phyloP scores from a whole-genome alignment of 2,888 invertebrate genomes.

The Apoda limacodes region DNA sequence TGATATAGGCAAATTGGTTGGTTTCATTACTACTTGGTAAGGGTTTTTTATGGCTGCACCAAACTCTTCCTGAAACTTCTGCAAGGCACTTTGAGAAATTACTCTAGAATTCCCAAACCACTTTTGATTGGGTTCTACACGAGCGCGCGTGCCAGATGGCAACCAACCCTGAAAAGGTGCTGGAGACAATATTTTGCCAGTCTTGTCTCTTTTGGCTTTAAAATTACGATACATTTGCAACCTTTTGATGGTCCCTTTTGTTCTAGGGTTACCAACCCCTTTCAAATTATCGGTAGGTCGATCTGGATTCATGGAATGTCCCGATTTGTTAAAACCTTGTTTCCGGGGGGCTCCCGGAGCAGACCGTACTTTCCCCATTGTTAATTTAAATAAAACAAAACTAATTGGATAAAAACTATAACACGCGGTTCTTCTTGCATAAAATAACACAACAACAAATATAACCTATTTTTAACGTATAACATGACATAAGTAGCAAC shows the following conservation, averaged over 20 bases:
- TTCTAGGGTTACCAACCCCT: conserved; percentile 86
- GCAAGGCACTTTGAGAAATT: conserved; percentile 90
- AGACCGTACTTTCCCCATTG: conserved; percentile 83
- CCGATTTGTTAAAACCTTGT: conserved; percentile 86
- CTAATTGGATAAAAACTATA: conserved; percentile 4
- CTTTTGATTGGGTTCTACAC: conserved; percentile 97
- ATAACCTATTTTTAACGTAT: background rate
- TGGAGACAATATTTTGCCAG: conserved; percentile 90
- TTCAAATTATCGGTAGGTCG: conserved; percentile 81
- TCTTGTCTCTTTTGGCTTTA: conserved; percentile 91
- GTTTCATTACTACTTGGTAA: conserved; percentile 97
- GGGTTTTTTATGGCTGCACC: conserved; percentile 95
- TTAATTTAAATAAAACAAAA: conserved; percentile 20
- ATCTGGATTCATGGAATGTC: conserved; percentile 96
- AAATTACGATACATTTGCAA: conserved; percentile 99
- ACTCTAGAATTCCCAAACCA: conserved; percentile 99
- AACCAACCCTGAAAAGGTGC: conserved; percentile 96
- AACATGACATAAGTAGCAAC: too few relatives aligned
- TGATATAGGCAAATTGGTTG: conserved; percentile 94
- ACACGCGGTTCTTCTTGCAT: conserved; percentile 11
- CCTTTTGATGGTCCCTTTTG: conserved; percentile 94
- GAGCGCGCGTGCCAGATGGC: conserved; percentile 88
- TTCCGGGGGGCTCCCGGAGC: conserved; percentile 81
- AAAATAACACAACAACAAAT: background rate
- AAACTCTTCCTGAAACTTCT: conserved; percentile 94